Base-by-base conservation (phyloP, 2,888 invertebrate species). In the Thecocarcelia acutangulata region DNA sequence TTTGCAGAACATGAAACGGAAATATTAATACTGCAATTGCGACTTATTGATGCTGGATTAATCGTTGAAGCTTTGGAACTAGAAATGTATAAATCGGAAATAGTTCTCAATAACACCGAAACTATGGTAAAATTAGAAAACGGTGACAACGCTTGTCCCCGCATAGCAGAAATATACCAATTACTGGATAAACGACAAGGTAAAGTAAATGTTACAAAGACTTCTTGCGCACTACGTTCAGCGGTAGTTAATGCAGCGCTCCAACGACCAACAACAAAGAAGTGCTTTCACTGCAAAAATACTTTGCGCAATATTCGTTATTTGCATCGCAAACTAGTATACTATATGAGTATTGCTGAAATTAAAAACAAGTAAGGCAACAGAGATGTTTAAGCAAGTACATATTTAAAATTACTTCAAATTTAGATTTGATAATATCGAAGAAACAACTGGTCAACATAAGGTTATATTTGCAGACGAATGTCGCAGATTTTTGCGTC, bases 21-120 rank as follows among this genome's bases (percentile, higher is more conserved):
- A 75, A 89, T 91, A 4, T 21, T 90, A 0, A 84, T 83, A 54
- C 87, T 96, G 37, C 91, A 97, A 70, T 92, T 95, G 15, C 96
- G 97, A 86, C 91, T 97, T 4, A 90, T 97, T 3, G 93, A 96
- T 85, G 93, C 93, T 2, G 97, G 97, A 0, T 93, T 94, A 87
- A 91, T 96, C 0, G 93, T 93, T 24, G 94, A 95, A 84, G 94
- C 97, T 0, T 92, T 95, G 75, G 94, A 95, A 78, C 90, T 95
- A 28, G 94, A 94, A 66, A 76, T 88, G 0, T 90, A 85, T 40
- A 91, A 91, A 78, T 88, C 90, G 0, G 89, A 90, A 70, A 74
- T 86, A 3, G 87, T 85, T 85, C 89, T 90, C 66, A 87, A 91
- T 3, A 87, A 85, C 24, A 70, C 84, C 0, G 86, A 87, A 0